Conservation (phyloP, 1,140 invertebrate species). For the Pogonomyrmex californicus region DNA sequence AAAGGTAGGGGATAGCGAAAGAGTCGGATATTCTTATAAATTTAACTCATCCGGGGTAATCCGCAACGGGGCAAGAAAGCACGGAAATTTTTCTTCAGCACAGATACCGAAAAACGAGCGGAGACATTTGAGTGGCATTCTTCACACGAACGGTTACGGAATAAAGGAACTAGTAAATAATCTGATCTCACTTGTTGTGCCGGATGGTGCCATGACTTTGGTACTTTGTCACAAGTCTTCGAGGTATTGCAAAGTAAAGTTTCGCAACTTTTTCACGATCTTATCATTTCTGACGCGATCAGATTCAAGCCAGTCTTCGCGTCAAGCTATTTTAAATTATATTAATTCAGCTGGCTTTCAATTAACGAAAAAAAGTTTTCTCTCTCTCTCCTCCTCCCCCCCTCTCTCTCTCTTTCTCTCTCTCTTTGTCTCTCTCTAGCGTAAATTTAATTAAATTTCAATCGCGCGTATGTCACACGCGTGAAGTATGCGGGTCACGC, state of each 20-base stretch:
- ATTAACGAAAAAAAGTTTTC: conserved; percentile 50
- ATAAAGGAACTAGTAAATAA: conserved; percentile 37
- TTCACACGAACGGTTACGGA: not conserved
- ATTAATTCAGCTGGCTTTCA: conserved; percentile 67
- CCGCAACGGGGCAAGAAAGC: conserved; percentile 8
- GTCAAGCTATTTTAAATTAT: conserved; percentile 63
- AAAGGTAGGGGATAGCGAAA: not conserved
- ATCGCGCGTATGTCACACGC: conserved; percentile 63
- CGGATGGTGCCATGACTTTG: not conserved
- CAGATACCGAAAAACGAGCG: not conserved
- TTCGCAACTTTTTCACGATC: conserved; percentile 7
- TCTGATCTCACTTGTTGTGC: conserved; percentile 34
- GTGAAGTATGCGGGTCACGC: conserved; percentile 60
- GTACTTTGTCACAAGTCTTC: conserved; percentile 7
- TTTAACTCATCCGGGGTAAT: conserved; percentile 21
- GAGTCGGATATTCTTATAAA: conserved; percentile 46
- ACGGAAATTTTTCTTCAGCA: conserved; percentile 43
- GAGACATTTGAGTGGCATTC: not conserved
- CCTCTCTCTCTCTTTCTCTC: not conserved
- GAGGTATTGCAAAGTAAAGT: conserved; percentile 21
- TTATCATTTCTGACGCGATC: not conserved
- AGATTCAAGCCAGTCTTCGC: not conserved
- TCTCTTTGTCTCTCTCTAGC: not conserved
- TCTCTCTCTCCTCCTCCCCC: not conserved
- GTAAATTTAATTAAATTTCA: conserved; percentile 73